Evolutionary conservation across 30 jellyfish, hydroid and myxozoan species (phyloP), one percentile per base, ranked within the genome.

Genomic region (Cassiopea xamachana): DNA sequence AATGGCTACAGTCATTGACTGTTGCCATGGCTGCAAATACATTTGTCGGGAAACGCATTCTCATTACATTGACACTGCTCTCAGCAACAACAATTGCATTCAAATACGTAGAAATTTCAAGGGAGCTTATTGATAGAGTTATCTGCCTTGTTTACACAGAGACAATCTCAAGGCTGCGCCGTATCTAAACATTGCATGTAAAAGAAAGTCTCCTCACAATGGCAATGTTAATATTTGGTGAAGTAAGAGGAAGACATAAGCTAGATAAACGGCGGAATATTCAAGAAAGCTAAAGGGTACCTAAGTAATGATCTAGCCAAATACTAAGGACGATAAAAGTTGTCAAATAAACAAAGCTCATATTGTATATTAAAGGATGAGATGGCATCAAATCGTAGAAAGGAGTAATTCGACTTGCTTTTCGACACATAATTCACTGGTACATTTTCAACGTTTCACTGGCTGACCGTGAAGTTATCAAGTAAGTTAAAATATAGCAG

Each of bases 161-260:
- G 55, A 71, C 27, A 43, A 43, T 39, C n/a, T 71, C 51, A 16
- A 71, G 47, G 55, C 74, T 71, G 15, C 2, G 51, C 80, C 15
- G 55, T 18, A 14, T 71, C 58, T 19, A 71, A 71, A 71, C 80
- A 16, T 71, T 15, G 27, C 6, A 18, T 18, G 50, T 7, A 71
- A 71, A 55, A 18, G 15, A 12, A 71, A 16, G 9, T 15, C 27
- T 1, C 1, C 6, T 2, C 2, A 7, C 39, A 43, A 6, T 71
- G 18, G 55, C 39, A 9, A 18, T 71, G 55, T 2, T 12, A 43
- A 71, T 43, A 43, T 71, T 71, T 16, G 80, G 16, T 1, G 27
- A 71, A 71, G 80, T 8, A 71, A 43, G 46, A 67, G 76, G 76
- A 67, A 67, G 76, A 16, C 76, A 15, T 19, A 67, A 55, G 64